A percentile compares a stretch with the other conserved stretches of the same genome.
phyloP scores from a whole-genome alignment of 2,888 invertebrate genomes.

The Agrilus biguttatus region DNA sequence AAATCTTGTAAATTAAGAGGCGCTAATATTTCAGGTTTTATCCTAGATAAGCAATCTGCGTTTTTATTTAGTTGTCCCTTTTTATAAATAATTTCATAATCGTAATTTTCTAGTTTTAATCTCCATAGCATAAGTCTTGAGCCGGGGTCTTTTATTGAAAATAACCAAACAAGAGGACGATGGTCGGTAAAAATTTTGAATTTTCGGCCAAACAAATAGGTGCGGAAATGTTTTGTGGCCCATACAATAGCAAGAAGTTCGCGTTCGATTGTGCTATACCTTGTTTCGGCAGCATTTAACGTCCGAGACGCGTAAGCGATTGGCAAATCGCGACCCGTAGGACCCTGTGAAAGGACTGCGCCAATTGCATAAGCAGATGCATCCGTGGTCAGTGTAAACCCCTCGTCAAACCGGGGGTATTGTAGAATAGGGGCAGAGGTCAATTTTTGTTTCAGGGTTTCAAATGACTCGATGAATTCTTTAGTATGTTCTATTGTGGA shows the following conservation, averaged over 20 bases:
- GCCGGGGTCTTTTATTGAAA: slow-evolving; percentile 17
- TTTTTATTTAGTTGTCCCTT: slow-evolving; percentile 11
- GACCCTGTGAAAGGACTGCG: slow-evolving; percentile 14
- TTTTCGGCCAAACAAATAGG: slow-evolving; percentile 8
- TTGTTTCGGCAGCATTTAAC: slow-evolving; percentile 10
- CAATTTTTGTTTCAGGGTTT: slow-evolving; percentile 7
- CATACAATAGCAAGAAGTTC: slow-evolving; percentile 9
- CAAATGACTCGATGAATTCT: slow-evolving; percentile 5
- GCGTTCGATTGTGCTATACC: slow-evolving; percentile 7
- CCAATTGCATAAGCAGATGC: slow-evolving; percentile 14
- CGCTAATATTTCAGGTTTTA: too few species aligned
- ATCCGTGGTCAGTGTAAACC: slow-evolving; percentile 16
- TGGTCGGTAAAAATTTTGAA: slow-evolving; percentile 20
- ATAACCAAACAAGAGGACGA: slow-evolving; percentile 15
- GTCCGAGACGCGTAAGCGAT: slow-evolving; percentile 18
- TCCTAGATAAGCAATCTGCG: slow-evolving; percentile 14
- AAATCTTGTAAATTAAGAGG: too few species aligned
- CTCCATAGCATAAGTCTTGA: slow-evolving; percentile 16
- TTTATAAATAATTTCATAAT: slow-evolving; percentile 15
- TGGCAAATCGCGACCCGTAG: slow-evolving; percentile 11
- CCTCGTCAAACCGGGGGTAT: slow-evolving; percentile 16
- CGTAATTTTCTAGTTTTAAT: slow-evolving; percentile 15
- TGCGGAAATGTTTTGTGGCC: slow-evolving; percentile 8
- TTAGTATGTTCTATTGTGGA: slow-evolving; percentile 6
- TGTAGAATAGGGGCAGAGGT: slow-evolving; percentile 10